A percentile compares a stretch with the other conserved stretches of the same genome.
Conservation (phyloP, 2,888 invertebrate species). For the Pollenia griseotomentosa region DNA sequence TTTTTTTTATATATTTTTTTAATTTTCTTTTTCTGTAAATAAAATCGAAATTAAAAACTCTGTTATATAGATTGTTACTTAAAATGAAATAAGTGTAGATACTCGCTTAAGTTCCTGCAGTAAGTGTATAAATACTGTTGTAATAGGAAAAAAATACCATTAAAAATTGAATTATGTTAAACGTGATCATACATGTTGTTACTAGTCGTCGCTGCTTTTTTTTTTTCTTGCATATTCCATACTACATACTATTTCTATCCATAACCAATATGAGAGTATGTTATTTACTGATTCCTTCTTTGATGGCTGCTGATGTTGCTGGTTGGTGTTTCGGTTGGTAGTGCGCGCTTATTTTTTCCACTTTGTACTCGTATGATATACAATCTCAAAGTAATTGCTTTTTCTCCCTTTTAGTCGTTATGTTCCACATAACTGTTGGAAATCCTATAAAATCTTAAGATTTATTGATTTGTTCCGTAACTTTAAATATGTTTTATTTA, state of each 20-base stretch:
- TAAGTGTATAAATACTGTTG: constrained; percentile 21
- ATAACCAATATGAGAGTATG: constrained; percentile 2
- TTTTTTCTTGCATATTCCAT: background rate
- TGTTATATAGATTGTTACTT: constrained; percentile 55
- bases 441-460: constrained; percentile 51
- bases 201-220: constrained; percentile 41
- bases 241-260: constrained; percentile 15
- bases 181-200: constrained; percentile 69
- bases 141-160: constrained; percentile 44
- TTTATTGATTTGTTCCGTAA: constrained; percentile 44
- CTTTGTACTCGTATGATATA: background rate
- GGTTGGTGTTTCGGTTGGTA: constrained; percentile 14
- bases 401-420: constrained; percentile 39
- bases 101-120: background rate
- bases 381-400: constrained; percentile 46
- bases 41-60: constrained; percentile 61
- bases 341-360: background rate
- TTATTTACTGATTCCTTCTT: constrained; percentile 18
- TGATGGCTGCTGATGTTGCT: constrained; percentile 8
- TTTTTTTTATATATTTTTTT: background rate
- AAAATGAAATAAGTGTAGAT: background rate
- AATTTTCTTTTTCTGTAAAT: constrained; percentile 38
- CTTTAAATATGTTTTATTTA: constrained; percentile 19
- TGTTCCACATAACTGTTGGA: constrained; percentile 42
- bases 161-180: constrained; percentile 71